Evolutionary conservation across 2,113 vertebrate species (phyloP).

Genomic region (Ictalurus punctatus): DNA sequence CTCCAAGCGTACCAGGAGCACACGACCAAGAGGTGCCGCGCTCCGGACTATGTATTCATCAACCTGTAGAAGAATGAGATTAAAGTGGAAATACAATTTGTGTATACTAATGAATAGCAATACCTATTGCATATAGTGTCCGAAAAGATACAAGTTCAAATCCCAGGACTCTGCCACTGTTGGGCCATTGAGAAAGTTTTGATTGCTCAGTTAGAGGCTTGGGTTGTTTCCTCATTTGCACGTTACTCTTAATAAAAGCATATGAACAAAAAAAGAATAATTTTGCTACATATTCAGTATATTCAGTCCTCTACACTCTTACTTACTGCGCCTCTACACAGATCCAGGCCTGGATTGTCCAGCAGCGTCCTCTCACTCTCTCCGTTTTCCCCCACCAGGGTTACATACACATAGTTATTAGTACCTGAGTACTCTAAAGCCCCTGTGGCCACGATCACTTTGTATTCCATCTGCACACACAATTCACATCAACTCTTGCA

Average conservation of each 20-base stretch:
- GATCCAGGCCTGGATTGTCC: too few relatives aligned
- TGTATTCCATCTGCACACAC: constrained; percentile 50
- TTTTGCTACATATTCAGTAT: neutral
- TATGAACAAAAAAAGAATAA: neutral
- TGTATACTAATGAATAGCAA: neutral
- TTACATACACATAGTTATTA: too few relatives aligned
- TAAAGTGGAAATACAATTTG: neutral
- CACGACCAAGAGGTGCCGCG: too few relatives aligned
- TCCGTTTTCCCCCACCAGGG: too few relatives aligned
- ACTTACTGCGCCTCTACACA: too few relatives aligned
- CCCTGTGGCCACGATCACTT: too few relatives aligned
- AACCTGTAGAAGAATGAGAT: neutral
- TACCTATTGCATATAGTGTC: neutral
- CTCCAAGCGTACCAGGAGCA: too few relatives aligned
- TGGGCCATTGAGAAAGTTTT: neutral
- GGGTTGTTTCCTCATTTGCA: neutral
- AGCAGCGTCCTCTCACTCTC: constrained; percentile 54
- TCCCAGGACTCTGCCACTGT: neutral
- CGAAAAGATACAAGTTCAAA: neutral
- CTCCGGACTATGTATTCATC: too few relatives aligned
- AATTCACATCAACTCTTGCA: neutral
- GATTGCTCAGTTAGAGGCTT: neutral
- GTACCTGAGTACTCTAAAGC: too few relatives aligned
- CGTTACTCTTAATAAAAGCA: neutral
- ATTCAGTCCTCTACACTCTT: too few relatives aligned